phyloP scores from a whole-genome alignment of 2,797 vertebrate species.

The Myiothlypis chrysogaster region DNA sequence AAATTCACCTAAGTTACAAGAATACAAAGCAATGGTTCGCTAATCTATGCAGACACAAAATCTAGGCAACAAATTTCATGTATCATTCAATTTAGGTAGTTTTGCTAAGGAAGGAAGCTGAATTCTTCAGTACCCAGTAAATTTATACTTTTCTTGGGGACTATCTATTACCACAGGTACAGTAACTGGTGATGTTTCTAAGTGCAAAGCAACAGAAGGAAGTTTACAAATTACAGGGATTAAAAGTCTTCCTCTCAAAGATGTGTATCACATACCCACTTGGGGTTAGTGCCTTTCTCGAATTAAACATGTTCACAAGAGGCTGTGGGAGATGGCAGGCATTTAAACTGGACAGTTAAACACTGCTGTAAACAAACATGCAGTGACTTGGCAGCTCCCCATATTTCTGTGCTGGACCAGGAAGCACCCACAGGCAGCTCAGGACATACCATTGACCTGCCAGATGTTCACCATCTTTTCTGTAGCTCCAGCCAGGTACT shows the following conservation, averaged over 20 bases:
- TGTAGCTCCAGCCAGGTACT: conserved; percentile 90
- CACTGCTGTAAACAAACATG: background rate
- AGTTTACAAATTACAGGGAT: background rate
- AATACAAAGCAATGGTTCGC: background rate
- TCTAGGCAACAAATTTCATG: background rate
- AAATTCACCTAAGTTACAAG: background rate
- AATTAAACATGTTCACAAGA: background rate
- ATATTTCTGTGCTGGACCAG: accelerated
- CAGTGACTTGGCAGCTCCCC: background rate
- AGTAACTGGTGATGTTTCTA: background rate
- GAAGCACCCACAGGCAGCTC: background rate
- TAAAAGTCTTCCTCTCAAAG: background rate
- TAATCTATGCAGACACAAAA: background rate
- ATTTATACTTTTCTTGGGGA: background rate
- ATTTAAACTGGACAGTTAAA: background rate
- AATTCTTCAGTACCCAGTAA: background rate
- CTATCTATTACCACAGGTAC: background rate
- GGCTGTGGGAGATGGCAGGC: background rate
- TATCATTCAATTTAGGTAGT: background rate
- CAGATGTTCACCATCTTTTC: conserved; percentile 98
- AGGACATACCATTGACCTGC: conserved; percentile 91
- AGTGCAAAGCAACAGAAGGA: background rate
- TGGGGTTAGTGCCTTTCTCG: background rate
- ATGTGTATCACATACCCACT: background rate
- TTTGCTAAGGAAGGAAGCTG: background rate